Conservation (phyloP, 2,797 vertebrate genomes). For the Rousettus madagascariensis region DNA sequence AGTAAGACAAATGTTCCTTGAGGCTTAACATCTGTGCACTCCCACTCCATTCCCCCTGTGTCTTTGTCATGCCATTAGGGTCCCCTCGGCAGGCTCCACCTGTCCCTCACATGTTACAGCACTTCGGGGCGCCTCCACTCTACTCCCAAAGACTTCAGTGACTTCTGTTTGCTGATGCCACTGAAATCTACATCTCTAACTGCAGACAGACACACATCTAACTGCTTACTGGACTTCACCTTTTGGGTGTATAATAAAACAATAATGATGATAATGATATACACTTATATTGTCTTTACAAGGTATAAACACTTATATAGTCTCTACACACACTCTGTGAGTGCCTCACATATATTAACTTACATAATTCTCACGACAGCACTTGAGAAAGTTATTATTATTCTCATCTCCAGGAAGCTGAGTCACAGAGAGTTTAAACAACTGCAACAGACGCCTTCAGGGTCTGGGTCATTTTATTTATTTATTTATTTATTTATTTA, state of each 20-base stretch:
- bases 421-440: background rate
- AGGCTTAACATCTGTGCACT: background rate
- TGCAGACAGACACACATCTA: background rate
- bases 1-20: background rate
- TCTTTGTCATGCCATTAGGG: background rate
- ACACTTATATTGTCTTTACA: background rate
- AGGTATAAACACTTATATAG: background rate
- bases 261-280: background rate
- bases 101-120: background rate
- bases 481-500: too few species aligned
- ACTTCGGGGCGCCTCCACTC: background rate
- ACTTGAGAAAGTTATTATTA: background rate
- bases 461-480: background rate
- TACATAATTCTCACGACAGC: background rate
- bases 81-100: background rate
- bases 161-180: background rate
- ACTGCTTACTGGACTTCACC: background rate
- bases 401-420: background rate
- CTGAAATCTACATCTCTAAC: background rate
- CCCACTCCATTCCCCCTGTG: background rate
- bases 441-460: background rate
- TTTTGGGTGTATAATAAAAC: background rate
- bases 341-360: background rate
- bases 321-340: background rate
- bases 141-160: background rate